Base-by-base conservation (phyloP, 2,888 invertebrate species). In the Chouioia cunea region DNA sequence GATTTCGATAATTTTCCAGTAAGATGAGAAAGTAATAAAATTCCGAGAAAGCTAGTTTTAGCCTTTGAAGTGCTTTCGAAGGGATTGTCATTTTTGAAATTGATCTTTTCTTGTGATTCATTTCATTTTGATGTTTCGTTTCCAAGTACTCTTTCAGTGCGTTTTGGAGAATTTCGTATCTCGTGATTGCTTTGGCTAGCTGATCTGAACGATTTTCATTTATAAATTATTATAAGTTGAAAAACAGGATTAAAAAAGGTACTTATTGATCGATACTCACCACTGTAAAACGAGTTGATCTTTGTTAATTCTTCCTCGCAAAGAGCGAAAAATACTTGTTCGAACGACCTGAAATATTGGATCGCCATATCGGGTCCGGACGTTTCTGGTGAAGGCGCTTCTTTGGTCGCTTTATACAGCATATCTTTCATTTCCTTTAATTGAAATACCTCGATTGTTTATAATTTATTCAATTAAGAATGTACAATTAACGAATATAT, bases 21-120 rank as follows among this genome's bases (percentile, higher is more conserved):
- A 99, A 88, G 79, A 99, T 97, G 60, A 99, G 88, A 81, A 97
- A 97, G 53, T 99, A 89, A 86, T 99, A 99, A 87, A 98, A 99
- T 89, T 99, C 99, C 81, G 97, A 97, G 86, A 97, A 99, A 0
- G 99, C 99, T 97, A 73, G 96, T 88, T 20, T 93, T 88, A 0
- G 94, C 91, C 64, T 93, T 86, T 1, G 88, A 87, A 0, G 88
- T 86, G 75, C 88, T 89, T 0, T 74, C 60, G 12, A 71, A 77
- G 1, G 75, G 3, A 76, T 82, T 84, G 52, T 80, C 83, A 65
- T 81, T 87, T 78, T 2, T 81, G 79, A 15, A 81, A 81, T 23
- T 84, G 83, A 36, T 36, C 12, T 36, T 3, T 36, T 36, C 36
- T 36, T 36, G 36, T 36, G 2, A n/a, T n/a, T n/a, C 10, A 27